These are phyloP conservation scores for Phalanger gymnotis DNA, from an alignment of 2,797 vertebrate species.

Conservation along the genomic window DNA sequence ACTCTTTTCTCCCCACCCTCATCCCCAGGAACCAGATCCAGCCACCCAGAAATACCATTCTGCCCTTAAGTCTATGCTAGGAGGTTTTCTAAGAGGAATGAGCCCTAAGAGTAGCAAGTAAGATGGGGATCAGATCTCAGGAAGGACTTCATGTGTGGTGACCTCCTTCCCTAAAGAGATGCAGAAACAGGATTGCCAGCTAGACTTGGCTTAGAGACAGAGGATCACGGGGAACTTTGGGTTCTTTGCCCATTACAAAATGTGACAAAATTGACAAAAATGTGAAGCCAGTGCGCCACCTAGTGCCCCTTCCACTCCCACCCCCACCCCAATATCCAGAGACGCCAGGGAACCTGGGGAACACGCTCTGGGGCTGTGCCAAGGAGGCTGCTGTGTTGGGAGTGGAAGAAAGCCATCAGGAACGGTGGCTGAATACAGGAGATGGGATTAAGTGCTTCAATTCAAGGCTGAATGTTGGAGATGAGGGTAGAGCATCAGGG, in stretches of 20 bases:
- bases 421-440: background rate
- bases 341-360: background rate
- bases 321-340: background rate
- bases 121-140: background rate
- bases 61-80: background rate
- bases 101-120: background rate
- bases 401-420: background rate
- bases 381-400: background rate
- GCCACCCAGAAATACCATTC: background rate
- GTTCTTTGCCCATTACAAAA: background rate
- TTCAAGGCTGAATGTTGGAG: background rate
- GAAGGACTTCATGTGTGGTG: background rate
- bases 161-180: slow-evolving; percentile 13
- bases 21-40: background rate
- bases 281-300: slow-evolving; percentile 51
- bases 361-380: background rate
- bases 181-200: background rate
- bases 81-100: background rate
- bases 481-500: background rate
- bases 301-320: slow-evolving; percentile 42
- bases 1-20: background rate
- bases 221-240: background rate
- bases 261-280: background rate
- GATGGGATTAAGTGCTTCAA: background rate
- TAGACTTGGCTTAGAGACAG: background rate